phyloP scores from a whole-genome alignment of 2,797 vertebrate genomes.

The Synanceia verrucosa region DNA sequence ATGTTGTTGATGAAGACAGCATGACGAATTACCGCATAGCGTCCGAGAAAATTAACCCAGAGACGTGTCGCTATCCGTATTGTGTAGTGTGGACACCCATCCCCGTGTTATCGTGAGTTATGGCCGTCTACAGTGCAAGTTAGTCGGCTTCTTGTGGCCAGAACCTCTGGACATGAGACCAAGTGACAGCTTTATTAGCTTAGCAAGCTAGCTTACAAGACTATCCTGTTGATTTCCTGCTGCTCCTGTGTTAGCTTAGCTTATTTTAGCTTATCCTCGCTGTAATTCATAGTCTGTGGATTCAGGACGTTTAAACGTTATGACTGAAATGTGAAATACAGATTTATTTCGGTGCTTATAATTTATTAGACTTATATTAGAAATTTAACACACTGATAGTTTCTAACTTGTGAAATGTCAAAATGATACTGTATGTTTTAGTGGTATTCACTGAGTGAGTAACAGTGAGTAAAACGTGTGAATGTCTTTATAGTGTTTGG shows the following conservation, averaged over 20 bases:
- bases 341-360: not conserved
- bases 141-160: not conserved
- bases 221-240: too few relatives aligned
- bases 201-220: constrained; percentile 27
- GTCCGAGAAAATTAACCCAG: constrained; percentile 82
- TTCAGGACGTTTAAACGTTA: not conserved
- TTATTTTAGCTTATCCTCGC: constrained; percentile 19
- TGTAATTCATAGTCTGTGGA: not conserved
- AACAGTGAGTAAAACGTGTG: too few relatives aligned
- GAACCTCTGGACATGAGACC: not conserved
- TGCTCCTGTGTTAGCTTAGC: too few relatives aligned
- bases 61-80: constrained; percentile 88
- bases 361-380: not conserved
- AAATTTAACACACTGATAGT: not conserved
- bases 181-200: constrained; percentile 44
- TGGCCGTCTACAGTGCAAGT: not conserved
- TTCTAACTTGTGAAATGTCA: too few relatives aligned
- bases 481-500: too few relatives aligned
- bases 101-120: constrained; percentile 94
- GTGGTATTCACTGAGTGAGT: too few relatives aligned
- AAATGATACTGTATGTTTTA: too few relatives aligned
- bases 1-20: constrained; percentile 85
- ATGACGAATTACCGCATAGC: constrained; percentile 88
- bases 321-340: not conserved
- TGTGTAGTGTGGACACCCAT: constrained; percentile 98